Conservation (phyloP, 1,140 invertebrate genomes). For the Drosophila sproati region DNA sequence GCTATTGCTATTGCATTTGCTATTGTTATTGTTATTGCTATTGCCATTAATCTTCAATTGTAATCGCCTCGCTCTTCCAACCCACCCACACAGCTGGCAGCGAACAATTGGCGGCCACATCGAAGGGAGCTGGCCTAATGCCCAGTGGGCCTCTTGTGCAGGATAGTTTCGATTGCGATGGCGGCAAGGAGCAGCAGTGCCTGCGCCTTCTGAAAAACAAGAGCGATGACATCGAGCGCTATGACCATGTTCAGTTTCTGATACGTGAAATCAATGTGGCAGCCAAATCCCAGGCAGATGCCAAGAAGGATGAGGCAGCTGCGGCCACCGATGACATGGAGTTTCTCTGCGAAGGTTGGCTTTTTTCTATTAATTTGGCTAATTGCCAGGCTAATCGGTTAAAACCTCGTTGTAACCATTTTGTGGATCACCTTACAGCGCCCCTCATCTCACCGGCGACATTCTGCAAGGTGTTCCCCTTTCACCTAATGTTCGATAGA, state of each 20-base stretch:
- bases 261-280: conserved; percentile 92
- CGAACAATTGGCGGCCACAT: conserved; percentile 47
- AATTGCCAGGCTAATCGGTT: conserved; percentile 46
- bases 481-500: conserved; percentile 96
- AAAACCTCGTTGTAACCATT: conserved; percentile 3
- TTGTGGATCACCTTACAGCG: conserved; percentile 86
- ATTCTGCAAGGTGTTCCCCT: conserved; percentile 97
- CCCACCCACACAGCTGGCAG: conserved; percentile 1
- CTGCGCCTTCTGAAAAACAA: conserved; percentile 83
- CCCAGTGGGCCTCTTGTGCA: conserved; percentile 42
- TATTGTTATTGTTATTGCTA: background rate
- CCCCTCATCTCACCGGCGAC: conserved; percentile 95
- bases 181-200: conserved; percentile 79
- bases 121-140: conserved; percentile 13
- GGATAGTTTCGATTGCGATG: conserved; percentile 78
- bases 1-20: background rate
- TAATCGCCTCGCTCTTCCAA: conserved; percentile 4
- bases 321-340: conserved; percentile 76
- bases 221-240: conserved; percentile 85
- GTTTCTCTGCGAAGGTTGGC: conserved; percentile 78
- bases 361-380: conserved; percentile 29
- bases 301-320: conserved; percentile 88
- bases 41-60: conserved; percentile 32
- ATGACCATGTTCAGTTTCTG: conserved; percentile 97
- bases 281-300: conserved; percentile 65